Evolutionary conservation across 2,888 invertebrate species (phyloP).

Genomic region (Biston betularia): DNA sequence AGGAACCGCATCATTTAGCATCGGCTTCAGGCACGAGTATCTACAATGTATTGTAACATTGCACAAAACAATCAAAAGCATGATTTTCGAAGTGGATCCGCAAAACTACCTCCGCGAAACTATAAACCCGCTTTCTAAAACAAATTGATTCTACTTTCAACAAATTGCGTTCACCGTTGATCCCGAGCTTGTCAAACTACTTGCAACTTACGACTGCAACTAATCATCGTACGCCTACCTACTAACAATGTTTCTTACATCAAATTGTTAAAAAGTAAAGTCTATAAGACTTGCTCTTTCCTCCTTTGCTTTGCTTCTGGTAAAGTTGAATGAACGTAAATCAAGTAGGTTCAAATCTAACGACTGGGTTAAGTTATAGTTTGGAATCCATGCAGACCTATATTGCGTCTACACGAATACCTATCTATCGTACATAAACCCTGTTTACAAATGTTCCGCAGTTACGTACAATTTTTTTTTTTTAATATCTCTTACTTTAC

Average conservation of each 20-base stretch:
- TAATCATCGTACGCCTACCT: neutral
- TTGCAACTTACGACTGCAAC: conserved; percentile 45
- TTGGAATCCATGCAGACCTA: too few relatives aligned
- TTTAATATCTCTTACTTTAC: too few relatives aligned
- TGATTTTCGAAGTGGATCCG: conserved; percentile 53
- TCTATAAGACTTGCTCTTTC: neutral
- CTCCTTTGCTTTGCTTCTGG: neutral
- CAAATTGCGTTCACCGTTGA: conserved; percentile 65
- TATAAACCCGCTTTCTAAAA: conserved; percentile 79
- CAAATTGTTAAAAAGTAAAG: neutral
- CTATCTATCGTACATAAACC: too few relatives aligned
- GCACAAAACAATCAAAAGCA: conserved; percentile 27
- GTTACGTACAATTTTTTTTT: too few relatives aligned
- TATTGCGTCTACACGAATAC: too few relatives aligned
- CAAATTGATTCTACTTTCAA: conserved; percentile 83
- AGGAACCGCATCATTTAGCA: too few relatives aligned
- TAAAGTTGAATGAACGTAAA: neutral
- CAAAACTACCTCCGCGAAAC: conserved; percentile 59
- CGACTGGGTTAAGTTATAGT: too few relatives aligned
- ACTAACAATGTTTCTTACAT: conserved; percentile 2
- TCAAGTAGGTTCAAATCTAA: too few relatives aligned
- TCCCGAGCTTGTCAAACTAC: conserved; percentile 34
- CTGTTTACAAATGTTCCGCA: too few relatives aligned
- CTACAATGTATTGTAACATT: neutral
- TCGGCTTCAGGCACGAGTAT: too few relatives aligned